A percentile compares a stretch with the other conserved stretches of the same genome.
Conservation (phyloP, 2,113 vertebrate species). For the Fulica atra region DNA sequence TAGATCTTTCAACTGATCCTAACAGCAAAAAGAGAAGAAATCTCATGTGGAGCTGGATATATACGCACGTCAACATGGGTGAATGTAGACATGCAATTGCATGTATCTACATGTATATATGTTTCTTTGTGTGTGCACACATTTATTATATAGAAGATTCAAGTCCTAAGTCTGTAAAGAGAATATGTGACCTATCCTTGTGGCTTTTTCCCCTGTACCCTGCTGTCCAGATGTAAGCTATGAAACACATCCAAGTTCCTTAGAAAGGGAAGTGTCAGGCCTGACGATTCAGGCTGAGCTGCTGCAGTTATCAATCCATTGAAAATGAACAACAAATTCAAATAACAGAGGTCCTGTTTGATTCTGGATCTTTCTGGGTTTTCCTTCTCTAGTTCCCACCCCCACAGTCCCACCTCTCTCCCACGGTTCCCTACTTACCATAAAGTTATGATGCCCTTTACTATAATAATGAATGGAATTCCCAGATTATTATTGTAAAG, state of each 20-base stretch:
- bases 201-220: not conserved
- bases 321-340: constrained; percentile 52
- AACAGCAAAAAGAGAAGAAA: not conserved
- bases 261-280: not conserved
- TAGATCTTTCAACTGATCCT: not conserved
- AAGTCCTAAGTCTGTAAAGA: not conserved
- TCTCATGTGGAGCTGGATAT: not conserved
- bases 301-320: constrained; percentile 38
- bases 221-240: constrained; percentile 35
- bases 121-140: not conserved
- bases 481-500: constrained; percentile 59
- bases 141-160: not conserved
- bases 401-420: constrained; percentile 10
- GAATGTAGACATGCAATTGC: not conserved
- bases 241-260: constrained; percentile 30
- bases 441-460: constrained; percentile 45
- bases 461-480: constrained; percentile 51
- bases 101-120: not conserved
- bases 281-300: constrained; percentile 13
- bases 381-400: not conserved
- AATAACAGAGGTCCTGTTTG: not conserved
- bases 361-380: not conserved
- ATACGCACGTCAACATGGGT: not conserved
- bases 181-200: not conserved
- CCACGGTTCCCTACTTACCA: not conserved